Evolutionary conservation across 2,888 invertebrate genomes (phyloP), one percentile per base, ranked within the genome.

Genomic region (Drosophila affinis): DNA sequence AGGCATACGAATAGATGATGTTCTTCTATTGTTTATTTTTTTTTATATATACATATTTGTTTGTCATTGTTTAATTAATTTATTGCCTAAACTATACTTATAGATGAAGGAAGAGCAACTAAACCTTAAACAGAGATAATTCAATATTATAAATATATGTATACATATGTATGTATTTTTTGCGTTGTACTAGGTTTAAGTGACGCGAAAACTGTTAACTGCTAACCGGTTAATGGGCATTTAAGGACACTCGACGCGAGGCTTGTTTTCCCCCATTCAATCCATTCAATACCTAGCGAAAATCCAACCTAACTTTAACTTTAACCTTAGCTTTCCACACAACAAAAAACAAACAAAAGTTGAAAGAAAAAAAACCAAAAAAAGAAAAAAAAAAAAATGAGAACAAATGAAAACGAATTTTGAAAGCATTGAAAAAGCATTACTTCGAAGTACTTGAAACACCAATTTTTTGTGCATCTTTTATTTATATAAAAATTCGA

Each of bases 381-480:
- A 47, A 17, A 56, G 61, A 60, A 21, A 32, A 39, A 53, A 44
- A 14, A n/a, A 39, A 18, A 29, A 34, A 21, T 14, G 52, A 39
- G 17, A 55, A 47, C 62, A 64, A 74, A 55, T 62, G 54, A 49
- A 59, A 64, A 77, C 83, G 80, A 81, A 86, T 81, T 81, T 86
- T 77, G 57, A 51, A 77, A 72, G 63, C 39, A 39, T 39, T 39
- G 39, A 39, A 39, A 39, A 39, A 39, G 39, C 77, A 82, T 86
- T 75, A 81, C 84, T 83, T 87, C 79, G 34, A 55, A 87, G 77
- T 84, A 79, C 85, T 81, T 84, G 87, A 77, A 84, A 73, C 85
- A 84, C 75, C 84, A 81, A 87, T 67, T 68, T 83, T 72, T 71
- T 76, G 62, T 76, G 74, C 70, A 76, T 73, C 44, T 69, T 82